These are phyloP conservation scores for Parascotia fuliginaria DNA, from an alignment of 2,888 invertebrate species.

Conservation along the genomic window DNA sequence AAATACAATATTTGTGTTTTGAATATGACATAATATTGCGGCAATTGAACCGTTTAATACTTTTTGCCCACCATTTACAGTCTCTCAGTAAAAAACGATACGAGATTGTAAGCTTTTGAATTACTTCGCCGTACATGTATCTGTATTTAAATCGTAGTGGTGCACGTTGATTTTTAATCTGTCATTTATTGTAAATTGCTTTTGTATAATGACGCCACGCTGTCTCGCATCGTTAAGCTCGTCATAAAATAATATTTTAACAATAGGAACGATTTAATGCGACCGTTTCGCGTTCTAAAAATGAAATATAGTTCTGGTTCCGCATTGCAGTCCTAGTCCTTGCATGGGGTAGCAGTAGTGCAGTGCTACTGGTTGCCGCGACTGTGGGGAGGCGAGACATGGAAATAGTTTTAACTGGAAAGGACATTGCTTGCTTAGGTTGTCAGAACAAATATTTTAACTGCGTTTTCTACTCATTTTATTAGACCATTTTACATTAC, in stretches of 20 bases:
- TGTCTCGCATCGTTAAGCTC: slow-evolving; percentile 68
- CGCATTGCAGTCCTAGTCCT: slow-evolving; percentile 81
- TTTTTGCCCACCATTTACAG: slow-evolving; percentile 11
- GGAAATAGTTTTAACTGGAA: slow-evolving; percentile 29
- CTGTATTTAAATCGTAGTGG: slow-evolving; percentile 13
- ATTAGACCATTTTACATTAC: neutral
- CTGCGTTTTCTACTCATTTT: neutral
- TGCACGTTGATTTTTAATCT: slow-evolving; percentile 17
- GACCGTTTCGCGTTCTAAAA: slow-evolving; percentile 76
- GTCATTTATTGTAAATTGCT: slow-evolving; percentile 34
- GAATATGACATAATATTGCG: slow-evolving; percentile 1
- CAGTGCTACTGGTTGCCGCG: slow-evolving; percentile 46
- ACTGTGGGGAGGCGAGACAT: slow-evolving; percentile 36
- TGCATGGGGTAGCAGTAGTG: too few species aligned
- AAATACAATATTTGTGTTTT: slow-evolving; percentile 11
- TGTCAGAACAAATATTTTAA: slow-evolving; percentile 3
- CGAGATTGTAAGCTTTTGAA: neutral
- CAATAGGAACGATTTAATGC: slow-evolving; percentile 70
- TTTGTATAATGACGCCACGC: slow-evolving; percentile 50
- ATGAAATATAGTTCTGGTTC: slow-evolving; percentile 79
- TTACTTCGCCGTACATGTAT: neutral
- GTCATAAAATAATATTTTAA: slow-evolving; percentile 69
- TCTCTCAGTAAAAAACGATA: neutral
- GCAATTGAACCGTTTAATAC: slow-evolving; percentile 11
- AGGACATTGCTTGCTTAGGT: slow-evolving; percentile 13